Conservation (phyloP, 2,888 invertebrate species). For the Tipula helvola region DNA sequence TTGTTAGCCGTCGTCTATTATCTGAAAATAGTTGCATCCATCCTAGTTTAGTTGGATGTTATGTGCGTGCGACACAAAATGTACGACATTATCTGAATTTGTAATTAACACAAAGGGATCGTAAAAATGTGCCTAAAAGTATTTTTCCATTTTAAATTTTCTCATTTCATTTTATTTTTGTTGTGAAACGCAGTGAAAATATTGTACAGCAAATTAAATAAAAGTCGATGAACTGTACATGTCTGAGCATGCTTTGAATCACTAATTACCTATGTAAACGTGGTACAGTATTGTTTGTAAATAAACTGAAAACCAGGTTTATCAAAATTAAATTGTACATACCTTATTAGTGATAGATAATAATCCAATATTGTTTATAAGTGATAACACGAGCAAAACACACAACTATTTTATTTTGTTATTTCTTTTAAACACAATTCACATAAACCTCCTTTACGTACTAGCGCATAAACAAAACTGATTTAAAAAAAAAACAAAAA, state of each 20-base stretch:
- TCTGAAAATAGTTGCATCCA: not conserved
- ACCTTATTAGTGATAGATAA: not conserved
- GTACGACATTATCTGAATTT: not conserved
- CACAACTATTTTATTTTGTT: not conserved
- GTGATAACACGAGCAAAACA: not conserved
- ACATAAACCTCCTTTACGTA: not conserved
- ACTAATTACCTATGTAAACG: not conserved
- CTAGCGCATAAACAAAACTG: not conserved
- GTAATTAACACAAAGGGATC: not conserved
- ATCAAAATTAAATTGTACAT: not conserved
- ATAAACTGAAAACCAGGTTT: not conserved
- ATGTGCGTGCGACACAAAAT: not conserved
- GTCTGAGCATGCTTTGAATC: not conserved
- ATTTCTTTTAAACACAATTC: not conserved
- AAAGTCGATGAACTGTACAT: not conserved
- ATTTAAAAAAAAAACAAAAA: not conserved
- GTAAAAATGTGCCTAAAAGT: not conserved
- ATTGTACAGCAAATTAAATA: not conserved
- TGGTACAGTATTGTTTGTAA: not conserved
- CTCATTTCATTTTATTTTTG: not conserved
- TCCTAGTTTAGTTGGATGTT: not conserved
- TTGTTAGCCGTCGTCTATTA: not conserved
- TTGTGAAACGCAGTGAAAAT: not conserved
- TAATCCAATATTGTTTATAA: not conserved
- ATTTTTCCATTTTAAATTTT: not conserved